Base-by-base conservation (phyloP, 2,888 invertebrate species). In the Melikaiella ostensackeni region DNA sequence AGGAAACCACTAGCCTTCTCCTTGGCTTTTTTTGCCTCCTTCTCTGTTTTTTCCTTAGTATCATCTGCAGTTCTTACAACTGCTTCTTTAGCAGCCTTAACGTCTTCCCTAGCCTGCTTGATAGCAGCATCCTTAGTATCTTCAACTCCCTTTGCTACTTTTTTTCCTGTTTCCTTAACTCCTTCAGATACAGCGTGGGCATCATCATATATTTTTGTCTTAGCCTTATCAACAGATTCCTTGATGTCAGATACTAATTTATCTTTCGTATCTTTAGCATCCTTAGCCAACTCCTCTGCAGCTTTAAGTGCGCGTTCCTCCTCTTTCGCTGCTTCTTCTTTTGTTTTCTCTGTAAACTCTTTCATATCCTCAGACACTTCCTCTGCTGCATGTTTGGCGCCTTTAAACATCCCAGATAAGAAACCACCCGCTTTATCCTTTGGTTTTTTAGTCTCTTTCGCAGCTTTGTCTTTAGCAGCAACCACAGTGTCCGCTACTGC, bases 1-100 rank as follows among this genome's bases (percentile, higher is more conserved):
- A 88, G 78, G 63, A 87, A 86, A 0, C 85, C 85, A 30, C 80
- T 63, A 7, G 75, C 66, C 61, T 81, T 80, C 16, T 81, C 77
- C 63, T 80, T 80, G 0, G 73, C 66, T 38, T 80, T 79, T 57
- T 81, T 55, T 0, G 81, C 83, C 21, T 79, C 78, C 13, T 85
- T 81, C 0, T 57, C 77, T 1, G 77, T 78, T 70, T 70, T 70
- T 82, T 93, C 93, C 89, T 92, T 93, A 0, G 93, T 85, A 11
- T 93, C 92, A 50, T 93, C 92, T 92, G 93, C 75, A n/a, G 70
- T 57, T 21, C 82, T 82, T 0, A 73, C 74, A 16, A 75, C 66
- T 1, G 64, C 75, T 19, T 78, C 78, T 8, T 50, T 66, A 9
- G 77, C 79, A 74, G 77, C 38, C n/a, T 75, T 75, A 1, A 59